Evolutionary conservation across 1,140 invertebrate genomes (phyloP).

Genomic region (Scylla paramamosain): DNA sequence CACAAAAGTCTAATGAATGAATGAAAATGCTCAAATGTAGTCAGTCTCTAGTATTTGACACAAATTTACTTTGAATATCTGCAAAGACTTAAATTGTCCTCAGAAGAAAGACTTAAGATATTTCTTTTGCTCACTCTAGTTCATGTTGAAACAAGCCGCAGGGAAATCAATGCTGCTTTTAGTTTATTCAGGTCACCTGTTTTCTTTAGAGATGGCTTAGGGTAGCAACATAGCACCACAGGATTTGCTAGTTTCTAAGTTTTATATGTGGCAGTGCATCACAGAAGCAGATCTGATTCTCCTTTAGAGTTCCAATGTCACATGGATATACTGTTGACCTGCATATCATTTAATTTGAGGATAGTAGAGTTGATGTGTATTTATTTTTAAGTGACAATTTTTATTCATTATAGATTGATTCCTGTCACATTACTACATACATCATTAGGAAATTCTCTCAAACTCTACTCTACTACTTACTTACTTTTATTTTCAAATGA

Average conservation of each 20-base stretch:
- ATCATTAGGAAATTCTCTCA: neutral
- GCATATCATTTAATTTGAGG: neutral
- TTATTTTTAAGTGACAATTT: neutral
- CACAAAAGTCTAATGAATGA: conserved; percentile 23
- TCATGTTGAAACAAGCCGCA: neutral
- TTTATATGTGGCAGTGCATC: neutral
- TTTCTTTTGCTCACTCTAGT: neutral
- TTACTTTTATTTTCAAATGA: neutral
- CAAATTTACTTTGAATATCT: neutral
- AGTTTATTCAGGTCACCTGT: neutral
- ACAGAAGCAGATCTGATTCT: conserved; percentile 19
- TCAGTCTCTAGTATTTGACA: conserved; percentile 23
- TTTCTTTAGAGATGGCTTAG: neutral
- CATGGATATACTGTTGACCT: neutral
- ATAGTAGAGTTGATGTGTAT: neutral
- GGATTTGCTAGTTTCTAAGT: neutral
- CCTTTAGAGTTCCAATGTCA: neutral
- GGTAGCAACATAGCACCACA: neutral
- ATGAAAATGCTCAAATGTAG: conserved; percentile 15
- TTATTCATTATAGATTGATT: neutral
- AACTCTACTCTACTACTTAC: too few relatives aligned
- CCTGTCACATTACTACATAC: neutral
- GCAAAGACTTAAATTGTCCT: neutral
- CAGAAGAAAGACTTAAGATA: neutral
- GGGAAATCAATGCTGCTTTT: neutral